Conservation (phyloP, 2,113 vertebrate species). For the Thermophis baileyi region DNA sequence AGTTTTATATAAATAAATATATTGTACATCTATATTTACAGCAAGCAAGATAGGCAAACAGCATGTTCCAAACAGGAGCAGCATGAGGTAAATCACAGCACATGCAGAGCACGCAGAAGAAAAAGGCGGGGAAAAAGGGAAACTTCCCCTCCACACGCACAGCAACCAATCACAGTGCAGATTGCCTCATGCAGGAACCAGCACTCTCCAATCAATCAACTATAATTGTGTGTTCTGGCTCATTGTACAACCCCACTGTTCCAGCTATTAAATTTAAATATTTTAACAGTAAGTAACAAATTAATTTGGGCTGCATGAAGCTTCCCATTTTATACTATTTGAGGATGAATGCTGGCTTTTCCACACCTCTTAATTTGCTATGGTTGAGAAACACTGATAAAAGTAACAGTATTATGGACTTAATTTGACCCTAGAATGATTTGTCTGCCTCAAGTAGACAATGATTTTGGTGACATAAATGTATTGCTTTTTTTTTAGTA, state of each 20-base stretch:
- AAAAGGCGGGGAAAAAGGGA: too few relatives aligned
- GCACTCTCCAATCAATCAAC: not conserved
- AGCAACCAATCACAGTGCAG: too few relatives aligned
- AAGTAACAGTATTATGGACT: not conserved
- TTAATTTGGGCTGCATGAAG: not conserved
- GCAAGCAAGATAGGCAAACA: too few relatives aligned
- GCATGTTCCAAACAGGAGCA: too few relatives aligned
- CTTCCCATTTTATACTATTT: not conserved
- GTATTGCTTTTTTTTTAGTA: not conserved
- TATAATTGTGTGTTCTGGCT: not conserved
- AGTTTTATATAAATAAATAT: too few relatives aligned
- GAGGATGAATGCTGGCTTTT: not conserved
- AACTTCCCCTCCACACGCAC: too few relatives aligned
- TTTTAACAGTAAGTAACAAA: not conserved
- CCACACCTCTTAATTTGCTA: not conserved
- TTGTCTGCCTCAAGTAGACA: not conserved
- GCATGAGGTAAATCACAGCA: too few relatives aligned
- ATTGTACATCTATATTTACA: too few relatives aligned
- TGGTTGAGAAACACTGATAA: not conserved
- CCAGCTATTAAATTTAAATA: not conserved
- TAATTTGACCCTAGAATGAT: not conserved
- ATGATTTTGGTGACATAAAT: not conserved
- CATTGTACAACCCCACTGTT: not conserved
- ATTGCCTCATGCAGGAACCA: not conserved
- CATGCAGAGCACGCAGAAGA: too few relatives aligned